Evolutionary conservation across 2,888 invertebrate species (phyloP), one percentile per base, ranked within the genome.

Genomic region (Drosophila melanosoma): DNA sequence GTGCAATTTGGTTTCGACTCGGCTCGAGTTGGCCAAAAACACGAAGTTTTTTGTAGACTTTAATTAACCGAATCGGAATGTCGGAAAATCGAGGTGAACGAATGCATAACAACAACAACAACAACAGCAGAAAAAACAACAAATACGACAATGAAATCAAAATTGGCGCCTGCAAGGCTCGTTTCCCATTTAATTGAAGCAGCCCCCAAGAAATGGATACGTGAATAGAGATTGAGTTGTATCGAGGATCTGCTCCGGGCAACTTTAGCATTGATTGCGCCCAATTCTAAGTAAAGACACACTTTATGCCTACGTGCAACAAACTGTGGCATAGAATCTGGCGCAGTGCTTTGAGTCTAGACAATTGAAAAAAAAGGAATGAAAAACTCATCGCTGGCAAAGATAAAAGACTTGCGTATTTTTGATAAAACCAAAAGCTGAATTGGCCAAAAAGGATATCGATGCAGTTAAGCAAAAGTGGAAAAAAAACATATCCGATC

Each of bases 311-410:
- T 23, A 68, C 78, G 74, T 71, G 68, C 57, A 68, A 57, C 79
- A 75, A 76, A 66, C 66, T 69, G 71, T 75, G 65, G 66, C 73
- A 73, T 62, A 73, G 59, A 65, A 69, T 74, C 76, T 69, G 77
- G 58, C 77, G 85, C 76, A 81, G 79, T 62, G 69, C 85, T 84
- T 84, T 82, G 81, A 66, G 85, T 84, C 84, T 85, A 84, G 82
- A 87, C 84, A 79, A 76, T 72, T 72, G 79, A 38, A 56, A 32
- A 56, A 56, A 29, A 11, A 66, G 23, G 58, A 33, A 40, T 33
- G 64, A 26, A 52, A 11, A 32, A 36, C 26, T 38, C 38, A 40
- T 42, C 52, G 57, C 51, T 83, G 69, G 48, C 67, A 81, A 78
- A 78, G n/a, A 33, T 33, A 17, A 69, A 12, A 3, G 15, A 68